These are phyloP conservation scores for Rapana venosa DNA, from an alignment of 2,888 invertebrate species.

Conservation along the genomic window DNA sequence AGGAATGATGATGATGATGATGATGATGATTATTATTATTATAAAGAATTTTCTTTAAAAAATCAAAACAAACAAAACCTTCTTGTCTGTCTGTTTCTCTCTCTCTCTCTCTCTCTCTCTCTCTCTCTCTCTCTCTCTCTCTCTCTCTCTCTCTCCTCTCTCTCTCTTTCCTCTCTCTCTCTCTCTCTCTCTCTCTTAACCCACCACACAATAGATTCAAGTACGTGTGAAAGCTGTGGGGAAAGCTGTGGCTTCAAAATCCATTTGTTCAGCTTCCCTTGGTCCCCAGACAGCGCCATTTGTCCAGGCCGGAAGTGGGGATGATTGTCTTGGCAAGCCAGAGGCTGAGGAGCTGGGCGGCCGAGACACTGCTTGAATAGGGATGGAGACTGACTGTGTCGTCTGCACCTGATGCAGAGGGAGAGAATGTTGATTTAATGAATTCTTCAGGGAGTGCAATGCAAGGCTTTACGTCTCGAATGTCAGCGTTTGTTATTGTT, in stretches of 20 bases:
- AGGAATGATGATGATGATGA: no score
- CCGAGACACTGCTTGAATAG: conserved; percentile 9
- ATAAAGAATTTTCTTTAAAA: no score
- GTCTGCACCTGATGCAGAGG: background rate
- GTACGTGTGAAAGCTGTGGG: no score
- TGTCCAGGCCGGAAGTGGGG: conserved; percentile 15
- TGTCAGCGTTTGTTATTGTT: background rate
- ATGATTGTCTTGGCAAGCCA: conserved; percentile 30
- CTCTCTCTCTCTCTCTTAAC: background rate
- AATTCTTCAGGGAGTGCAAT: background rate
- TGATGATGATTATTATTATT: no score
- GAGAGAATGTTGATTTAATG: background rate
- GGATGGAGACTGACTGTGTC: background rate
- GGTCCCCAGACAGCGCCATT: background rate
- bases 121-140: background rate
- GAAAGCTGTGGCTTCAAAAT: background rate
- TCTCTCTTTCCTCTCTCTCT: background rate
- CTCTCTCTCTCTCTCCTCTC: background rate
- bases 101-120: background rate
- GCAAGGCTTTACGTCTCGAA: no score
- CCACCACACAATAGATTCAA: no score
- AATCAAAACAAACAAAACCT: background rate
- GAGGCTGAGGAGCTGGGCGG: background rate
- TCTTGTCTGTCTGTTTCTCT: background rate
- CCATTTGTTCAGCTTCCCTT: background rate